These are phyloP conservation scores for Thamnaconus septentrionalis DNA, from an alignment of 2,113 vertebrate species.

Conservation along the genomic window DNA sequence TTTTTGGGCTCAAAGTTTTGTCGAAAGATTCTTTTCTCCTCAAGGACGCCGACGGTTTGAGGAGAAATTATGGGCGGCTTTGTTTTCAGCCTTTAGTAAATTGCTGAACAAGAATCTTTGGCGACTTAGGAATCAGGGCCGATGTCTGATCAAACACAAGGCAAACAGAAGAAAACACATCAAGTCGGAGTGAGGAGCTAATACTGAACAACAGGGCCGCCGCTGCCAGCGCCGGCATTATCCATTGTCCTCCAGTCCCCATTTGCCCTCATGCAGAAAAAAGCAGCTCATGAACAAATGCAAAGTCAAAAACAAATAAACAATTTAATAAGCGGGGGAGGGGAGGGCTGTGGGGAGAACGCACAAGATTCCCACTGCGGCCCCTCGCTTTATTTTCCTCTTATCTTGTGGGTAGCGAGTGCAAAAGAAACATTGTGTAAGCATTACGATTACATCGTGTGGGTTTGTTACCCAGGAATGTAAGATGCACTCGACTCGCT, in stretches of 20 bases:
- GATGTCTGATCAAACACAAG: slow-evolving; percentile 57
- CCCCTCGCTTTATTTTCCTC: slow-evolving; percentile 59
- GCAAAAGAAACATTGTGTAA: slow-evolving; percentile 75
- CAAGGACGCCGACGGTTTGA: slow-evolving; percentile 13
- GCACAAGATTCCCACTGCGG: slow-evolving; percentile 65
- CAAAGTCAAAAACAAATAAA: slow-evolving; percentile 71
- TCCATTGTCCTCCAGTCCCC: slow-evolving; percentile 52
- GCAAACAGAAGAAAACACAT: slow-evolving; percentile 29
- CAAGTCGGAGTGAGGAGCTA: slow-evolving; percentile 25
- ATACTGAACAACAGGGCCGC: slow-evolving; percentile 43
- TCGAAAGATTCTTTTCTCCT: slow-evolving; percentile 1
- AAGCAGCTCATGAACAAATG: slow-evolving; percentile 60
- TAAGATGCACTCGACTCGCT: slow-evolving; percentile 70
- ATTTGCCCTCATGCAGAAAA: slow-evolving; percentile 29
- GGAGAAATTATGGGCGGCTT: slow-evolving; percentile 40
- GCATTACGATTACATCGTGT: slow-evolving; percentile 79
- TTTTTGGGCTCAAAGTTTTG: not conserved
- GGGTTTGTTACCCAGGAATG: slow-evolving; percentile 78
- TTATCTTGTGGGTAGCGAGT: slow-evolving; percentile 72
- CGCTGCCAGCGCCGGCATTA: slow-evolving; percentile 46
- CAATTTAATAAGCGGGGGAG: slow-evolving; percentile 66
- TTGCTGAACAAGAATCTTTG: slow-evolving; percentile 56
- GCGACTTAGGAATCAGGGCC: slow-evolving; percentile 42
- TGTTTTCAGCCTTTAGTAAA: slow-evolving; percentile 38
- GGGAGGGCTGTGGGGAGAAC: slow-evolving; percentile 46